These are phyloP conservation scores for Heliopora coerulea DNA, from an alignment of 92 coral and sea anemone species.

Conservation along the genomic window DNA sequence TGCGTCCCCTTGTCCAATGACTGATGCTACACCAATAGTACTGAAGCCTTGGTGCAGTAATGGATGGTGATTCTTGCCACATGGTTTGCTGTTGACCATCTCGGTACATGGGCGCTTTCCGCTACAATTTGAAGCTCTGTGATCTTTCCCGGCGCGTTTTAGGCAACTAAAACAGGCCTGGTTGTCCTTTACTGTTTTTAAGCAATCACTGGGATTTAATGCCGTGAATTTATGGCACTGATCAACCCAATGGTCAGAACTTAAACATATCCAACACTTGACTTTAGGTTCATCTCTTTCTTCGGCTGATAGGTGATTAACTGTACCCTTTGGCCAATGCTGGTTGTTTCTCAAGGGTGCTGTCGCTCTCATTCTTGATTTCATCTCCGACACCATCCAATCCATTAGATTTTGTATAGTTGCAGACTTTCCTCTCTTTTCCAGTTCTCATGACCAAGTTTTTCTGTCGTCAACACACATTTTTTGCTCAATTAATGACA, in stretches of 20 bases:
- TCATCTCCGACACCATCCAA: constrained; percentile 44
- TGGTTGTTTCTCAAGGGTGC: constrained; percentile 29
- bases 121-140: constrained; percentile 41
- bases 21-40: constrained; percentile 43
- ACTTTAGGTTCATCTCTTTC: neutral
- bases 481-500: constrained; percentile 43
- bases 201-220: constrained; percentile 44
- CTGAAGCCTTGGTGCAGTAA: constrained; percentile 42
- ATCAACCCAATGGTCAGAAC: constrained; percentile 27
- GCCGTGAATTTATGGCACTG: constrained; percentile 43
- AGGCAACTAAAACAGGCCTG: constrained; percentile 54
- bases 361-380: constrained; percentile 34
- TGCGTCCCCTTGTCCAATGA: constrained; percentile 38
- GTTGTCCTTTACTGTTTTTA: constrained; percentile 47
- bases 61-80: constrained; percentile 43
- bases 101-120: constrained; percentile 38
- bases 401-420: constrained; percentile 30
- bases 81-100: constrained; percentile 37
- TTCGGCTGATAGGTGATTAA: neutral
- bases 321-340: neutral
- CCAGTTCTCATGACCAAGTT: constrained; percentile 31
- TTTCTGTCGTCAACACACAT: constrained; percentile 39
- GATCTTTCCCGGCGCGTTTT: constrained; percentile 45
- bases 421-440: constrained; percentile 24
- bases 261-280: constrained; percentile 27